Conservation (phyloP, 2,797 vertebrate genomes). For the Malacoctenus gilli region DNA sequence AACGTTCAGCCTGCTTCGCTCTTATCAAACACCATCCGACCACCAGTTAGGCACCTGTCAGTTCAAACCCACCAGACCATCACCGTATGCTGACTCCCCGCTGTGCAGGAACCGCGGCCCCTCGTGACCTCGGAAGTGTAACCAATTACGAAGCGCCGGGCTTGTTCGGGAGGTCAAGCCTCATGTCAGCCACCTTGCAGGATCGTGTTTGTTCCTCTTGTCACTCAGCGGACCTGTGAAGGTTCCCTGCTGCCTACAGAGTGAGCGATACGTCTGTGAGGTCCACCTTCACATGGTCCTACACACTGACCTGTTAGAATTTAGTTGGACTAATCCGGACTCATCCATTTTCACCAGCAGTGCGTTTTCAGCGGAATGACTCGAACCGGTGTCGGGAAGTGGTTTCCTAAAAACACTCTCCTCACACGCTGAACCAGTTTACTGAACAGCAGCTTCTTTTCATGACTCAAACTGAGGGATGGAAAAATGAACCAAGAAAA, state of each 20-base stretch:
- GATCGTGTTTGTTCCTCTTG: conserved; percentile 32
- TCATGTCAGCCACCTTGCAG: conserved; percentile 21
- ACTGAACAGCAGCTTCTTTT: not conserved
- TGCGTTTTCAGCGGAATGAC: too few relatives aligned
- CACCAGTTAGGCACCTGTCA: conserved; percentile 49
- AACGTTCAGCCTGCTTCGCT: conserved; percentile 30
- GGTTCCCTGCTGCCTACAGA: too few relatives aligned
- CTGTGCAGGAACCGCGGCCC: conserved; percentile 40
- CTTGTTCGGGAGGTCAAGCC: conserved; percentile 51
- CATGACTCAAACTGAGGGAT: not conserved
- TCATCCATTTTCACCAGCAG: too few relatives aligned
- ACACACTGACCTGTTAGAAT: too few relatives aligned
- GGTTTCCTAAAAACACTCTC: too few relatives aligned
- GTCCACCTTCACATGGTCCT: too few relatives aligned
- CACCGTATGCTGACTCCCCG: conserved; percentile 27
- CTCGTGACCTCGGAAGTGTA: conserved; percentile 57
- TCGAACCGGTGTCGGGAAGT: too few relatives aligned
- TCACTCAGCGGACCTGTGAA: conserved; percentile 8
- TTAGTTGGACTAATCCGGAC: too few relatives aligned
- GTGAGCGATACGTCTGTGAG: too few relatives aligned
- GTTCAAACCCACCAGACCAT: conserved; percentile 53
- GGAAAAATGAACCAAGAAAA: not conserved
- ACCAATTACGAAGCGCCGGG: conserved; percentile 55
- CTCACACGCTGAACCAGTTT: not conserved
- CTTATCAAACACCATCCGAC: conserved; percentile 37